phyloP scores from a whole-genome alignment of 2,113 vertebrate genomes.

The Hydrolagus affinis region DNA sequence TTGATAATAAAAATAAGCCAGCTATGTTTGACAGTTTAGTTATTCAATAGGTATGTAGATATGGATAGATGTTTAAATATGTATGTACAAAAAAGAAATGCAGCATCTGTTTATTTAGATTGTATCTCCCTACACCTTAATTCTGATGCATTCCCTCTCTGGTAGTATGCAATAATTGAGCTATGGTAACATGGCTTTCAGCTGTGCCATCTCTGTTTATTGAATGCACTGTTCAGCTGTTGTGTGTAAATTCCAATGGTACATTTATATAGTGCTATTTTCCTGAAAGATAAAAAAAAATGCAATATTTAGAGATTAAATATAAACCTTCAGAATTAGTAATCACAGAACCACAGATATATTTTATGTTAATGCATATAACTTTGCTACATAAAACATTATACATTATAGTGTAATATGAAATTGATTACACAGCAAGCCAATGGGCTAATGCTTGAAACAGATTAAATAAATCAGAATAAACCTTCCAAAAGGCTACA shows the following conservation, averaged over 20 bases:
- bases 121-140: not conserved
- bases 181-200: constrained; percentile 16
- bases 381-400: not conserved
- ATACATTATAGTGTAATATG: not conserved
- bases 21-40: constrained; percentile 4
- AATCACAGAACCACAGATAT: not conserved
- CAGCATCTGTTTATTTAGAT: constrained; percentile 13
- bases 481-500: not conserved
- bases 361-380: constrained; percentile 6
- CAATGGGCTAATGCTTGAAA: not conserved
- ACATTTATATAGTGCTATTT: constrained; percentile 7
- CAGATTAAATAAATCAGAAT: not conserved
- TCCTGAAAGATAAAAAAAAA: constrained; percentile 29
- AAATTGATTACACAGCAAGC: not conserved
- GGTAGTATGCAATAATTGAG: constrained; percentile 11
- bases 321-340: not conserved
- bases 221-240: constrained; percentile 11
- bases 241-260: not conserved
- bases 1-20: constrained; percentile 27
- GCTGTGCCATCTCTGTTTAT: constrained; percentile 7
- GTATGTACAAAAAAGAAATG: not conserved
- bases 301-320: constrained; percentile 24
- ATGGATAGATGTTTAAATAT: constrained; percentile 23
- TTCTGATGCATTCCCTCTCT: constrained; percentile 22
- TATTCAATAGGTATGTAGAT: constrained; percentile 20